These are phyloP conservation scores for Meloidogyne exigua DNA, from an alignment of 1,140 invertebrate species.

Conservation along the genomic window DNA sequence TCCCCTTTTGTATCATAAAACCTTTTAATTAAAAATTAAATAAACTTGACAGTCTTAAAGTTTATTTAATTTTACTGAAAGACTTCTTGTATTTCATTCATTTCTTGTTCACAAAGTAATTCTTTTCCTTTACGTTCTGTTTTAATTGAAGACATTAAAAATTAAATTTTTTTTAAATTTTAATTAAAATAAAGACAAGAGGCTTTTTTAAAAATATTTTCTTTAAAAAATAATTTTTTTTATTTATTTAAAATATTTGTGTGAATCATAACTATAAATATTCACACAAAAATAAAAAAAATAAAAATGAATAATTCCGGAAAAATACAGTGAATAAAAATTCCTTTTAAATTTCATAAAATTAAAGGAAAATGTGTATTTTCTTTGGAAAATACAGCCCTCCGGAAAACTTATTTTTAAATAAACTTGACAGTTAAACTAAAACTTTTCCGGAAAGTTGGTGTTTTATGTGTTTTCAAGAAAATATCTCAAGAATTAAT, in stretches of 20 bases:
- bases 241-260: not conserved
- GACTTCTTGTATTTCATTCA: constrained; percentile 28
- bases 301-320: too few relatives aligned
- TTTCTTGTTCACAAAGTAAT: constrained; percentile 6
- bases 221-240: not conserved
- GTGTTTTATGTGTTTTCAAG: too few relatives aligned
- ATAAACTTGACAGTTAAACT: not conserved
- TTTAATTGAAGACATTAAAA: not conserved
- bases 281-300: too few relatives aligned
- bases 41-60: too few relatives aligned
- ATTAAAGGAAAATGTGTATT: not conserved
- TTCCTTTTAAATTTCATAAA: not conserved
- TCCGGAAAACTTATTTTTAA: not conserved
- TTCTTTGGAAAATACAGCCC: not conserved
- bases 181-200: too few relatives aligned
- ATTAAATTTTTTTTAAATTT: not conserved
- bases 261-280: not conserved
- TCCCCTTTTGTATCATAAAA: constrained; percentile 44
- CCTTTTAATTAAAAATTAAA: not conserved
- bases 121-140: not conserved
- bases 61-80: constrained; percentile 19
- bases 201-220: not conserved
- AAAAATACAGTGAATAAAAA: too few relatives aligned
- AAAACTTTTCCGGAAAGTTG: not conserved
- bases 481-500: too few relatives aligned